A percentile compares a stretch with the other conserved stretches of the same genome.
phyloP scores from a whole-genome alignment of 2,888 invertebrate species.

The Nezara viridula region DNA sequence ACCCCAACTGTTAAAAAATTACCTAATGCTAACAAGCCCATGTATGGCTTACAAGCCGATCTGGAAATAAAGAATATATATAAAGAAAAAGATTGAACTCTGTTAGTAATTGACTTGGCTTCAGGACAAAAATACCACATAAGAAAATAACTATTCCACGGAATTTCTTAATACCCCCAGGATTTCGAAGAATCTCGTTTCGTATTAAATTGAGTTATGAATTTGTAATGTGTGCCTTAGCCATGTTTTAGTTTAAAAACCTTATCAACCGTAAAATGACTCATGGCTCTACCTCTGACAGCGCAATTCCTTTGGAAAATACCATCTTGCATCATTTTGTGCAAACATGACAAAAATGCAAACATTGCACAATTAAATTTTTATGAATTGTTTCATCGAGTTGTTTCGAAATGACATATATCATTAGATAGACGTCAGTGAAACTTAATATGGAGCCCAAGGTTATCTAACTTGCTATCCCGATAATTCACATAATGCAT shows the following conservation, averaged over 20 bases:
- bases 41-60: no score
- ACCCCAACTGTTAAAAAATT: no score
- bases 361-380: slow-evolving; percentile 8
- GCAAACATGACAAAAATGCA: not conserved
- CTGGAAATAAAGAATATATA: no score
- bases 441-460: not conserved
- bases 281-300: not conserved
- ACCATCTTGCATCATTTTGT: slow-evolving; percentile 11
- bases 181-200: not conserved
- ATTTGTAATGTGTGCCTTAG: not conserved
- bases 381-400: not conserved
- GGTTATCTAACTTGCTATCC: not conserved
- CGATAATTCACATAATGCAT: not conserved
- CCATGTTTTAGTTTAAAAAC: not conserved
- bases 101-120: slow-evolving; percentile 13
- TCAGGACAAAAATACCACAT: not conserved
- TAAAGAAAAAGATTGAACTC: not conserved
- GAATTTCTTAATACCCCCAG: slow-evolving; percentile 12
- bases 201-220: not conserved
- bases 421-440: not conserved
- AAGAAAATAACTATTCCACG: slow-evolving; percentile 29
- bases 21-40: no score
- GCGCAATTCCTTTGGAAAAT: not conserved
- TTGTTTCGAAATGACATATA: not conserved
- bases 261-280: slow-evolving; percentile 16